phyloP scores from a whole-genome alignment of 2,113 vertebrate genomes.

The Dipodomys merriami region DNA sequence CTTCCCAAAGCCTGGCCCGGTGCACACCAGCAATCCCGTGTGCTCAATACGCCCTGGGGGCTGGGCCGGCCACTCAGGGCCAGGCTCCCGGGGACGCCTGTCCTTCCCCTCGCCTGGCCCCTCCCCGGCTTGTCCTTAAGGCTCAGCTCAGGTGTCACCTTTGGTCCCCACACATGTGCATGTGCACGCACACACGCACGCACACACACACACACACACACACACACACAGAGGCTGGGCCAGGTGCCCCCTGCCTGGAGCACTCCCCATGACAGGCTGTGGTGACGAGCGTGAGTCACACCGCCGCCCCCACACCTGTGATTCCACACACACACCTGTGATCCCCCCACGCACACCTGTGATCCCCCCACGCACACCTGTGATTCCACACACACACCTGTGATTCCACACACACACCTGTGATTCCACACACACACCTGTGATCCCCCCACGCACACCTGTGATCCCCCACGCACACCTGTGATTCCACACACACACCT shows the following conservation, averaged over 20 bases:
- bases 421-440: not conserved
- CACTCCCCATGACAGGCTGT: not conserved
- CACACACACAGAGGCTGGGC: not conserved
- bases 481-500: not conserved
- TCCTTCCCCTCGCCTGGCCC: not conserved
- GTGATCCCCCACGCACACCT: not conserved
- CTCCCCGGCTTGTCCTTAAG: not conserved
- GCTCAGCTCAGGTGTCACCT: slow-evolving; percentile 31
- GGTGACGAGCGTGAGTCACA: not conserved
- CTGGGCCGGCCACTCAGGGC: not conserved
- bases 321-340: too few species aligned
- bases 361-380: too few species aligned
- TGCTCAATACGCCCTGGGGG: not conserved
- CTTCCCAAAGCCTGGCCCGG: not conserved
- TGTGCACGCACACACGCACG: too few species aligned
- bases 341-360: not conserved
- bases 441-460: not conserved
- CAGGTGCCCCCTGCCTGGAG: not conserved
- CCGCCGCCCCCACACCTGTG: too few species aligned
- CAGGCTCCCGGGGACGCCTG: not conserved
- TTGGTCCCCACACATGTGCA: not conserved
- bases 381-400: not conserved
- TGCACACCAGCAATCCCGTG: not conserved
- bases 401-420: not conserved
- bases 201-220: too few species aligned